A percentile compares a stretch with the other conserved stretches of the same genome.
Evolutionary conservation across 2,888 invertebrate species (phyloP).

Genomic region (Lepidonotus clava): DNA sequence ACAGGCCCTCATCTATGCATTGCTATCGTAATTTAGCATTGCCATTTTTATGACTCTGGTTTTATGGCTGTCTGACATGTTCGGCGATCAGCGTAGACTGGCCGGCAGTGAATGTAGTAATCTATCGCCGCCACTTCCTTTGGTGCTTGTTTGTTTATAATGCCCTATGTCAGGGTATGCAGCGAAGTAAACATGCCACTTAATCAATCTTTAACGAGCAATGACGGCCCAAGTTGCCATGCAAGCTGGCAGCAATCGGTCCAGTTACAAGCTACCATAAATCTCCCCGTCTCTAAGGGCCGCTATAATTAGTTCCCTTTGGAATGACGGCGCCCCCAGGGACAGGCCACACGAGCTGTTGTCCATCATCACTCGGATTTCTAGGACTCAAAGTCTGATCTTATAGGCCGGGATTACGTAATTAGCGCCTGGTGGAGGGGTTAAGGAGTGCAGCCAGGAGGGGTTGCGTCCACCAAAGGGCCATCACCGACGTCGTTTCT

Average conservation of each 20-base stretch:
- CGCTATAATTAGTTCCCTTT: not conserved
- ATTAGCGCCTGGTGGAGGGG: not conserved
- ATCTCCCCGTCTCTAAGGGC: not conserved
- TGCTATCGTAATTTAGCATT: not conserved
- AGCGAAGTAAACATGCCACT: not conserved
- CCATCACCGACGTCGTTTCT: not conserved
- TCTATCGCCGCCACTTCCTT: not conserved
- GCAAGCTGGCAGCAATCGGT: not conserved
- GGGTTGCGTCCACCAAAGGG: not conserved
- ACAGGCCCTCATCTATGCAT: not conserved
- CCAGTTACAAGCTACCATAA: not conserved
- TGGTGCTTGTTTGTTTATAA: not conserved
- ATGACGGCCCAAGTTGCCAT: not conserved
- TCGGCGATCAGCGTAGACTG: not conserved
- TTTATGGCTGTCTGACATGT: not conserved
- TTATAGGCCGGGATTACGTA: not conserved
- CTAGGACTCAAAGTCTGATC: no score
- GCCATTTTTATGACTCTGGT: not conserved
- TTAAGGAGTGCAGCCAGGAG: not conserved
- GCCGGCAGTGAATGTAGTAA: not conserved
- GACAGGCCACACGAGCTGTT: no score
- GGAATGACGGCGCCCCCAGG: not conserved
- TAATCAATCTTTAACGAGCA: constrained; percentile 8
- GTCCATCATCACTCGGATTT: no score
- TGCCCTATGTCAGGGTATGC: not conserved